Percentiles rank a stretch among this genome's conserved stretches.
Evolutionary conservation across 2,888 invertebrate species (phyloP).

Genomic region (Mayetiola destructor): DNA sequence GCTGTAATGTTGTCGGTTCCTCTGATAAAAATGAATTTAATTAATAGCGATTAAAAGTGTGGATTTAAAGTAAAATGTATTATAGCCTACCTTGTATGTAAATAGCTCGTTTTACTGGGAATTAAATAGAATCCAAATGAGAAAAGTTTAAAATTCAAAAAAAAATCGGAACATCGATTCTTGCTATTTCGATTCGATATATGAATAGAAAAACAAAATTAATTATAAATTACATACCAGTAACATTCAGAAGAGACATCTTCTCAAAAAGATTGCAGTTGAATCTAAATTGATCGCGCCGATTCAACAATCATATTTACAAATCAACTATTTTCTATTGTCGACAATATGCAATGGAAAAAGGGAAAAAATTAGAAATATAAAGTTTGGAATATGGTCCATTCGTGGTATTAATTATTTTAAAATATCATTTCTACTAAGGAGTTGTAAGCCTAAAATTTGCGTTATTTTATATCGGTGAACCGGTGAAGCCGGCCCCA

Average conservation of each 20-base stretch:
- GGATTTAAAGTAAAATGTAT: neutral
- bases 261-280: no score
- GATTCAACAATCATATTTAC: no score
- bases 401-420: no score
- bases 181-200: neutral
- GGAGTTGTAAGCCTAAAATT: no score
- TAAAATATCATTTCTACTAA: no score
- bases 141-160: neutral
- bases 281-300: no score
- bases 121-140: neutral
- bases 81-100: neutral
- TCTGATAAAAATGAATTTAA: neutral
- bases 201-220: neutral
- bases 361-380: no score
- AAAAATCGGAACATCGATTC: neutral
- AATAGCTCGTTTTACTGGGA: constrained; percentile 6
- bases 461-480: no score
- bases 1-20: neutral
- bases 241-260: constrained; percentile 10
- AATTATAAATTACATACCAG: neutral
- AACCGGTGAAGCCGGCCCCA: no score
- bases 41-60: neutral
- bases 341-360: no score
- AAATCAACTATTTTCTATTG: no score
- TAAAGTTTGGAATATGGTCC: no score